Conservation (phyloP, 1,140 invertebrate genomes). For the Sipha flava region DNA sequence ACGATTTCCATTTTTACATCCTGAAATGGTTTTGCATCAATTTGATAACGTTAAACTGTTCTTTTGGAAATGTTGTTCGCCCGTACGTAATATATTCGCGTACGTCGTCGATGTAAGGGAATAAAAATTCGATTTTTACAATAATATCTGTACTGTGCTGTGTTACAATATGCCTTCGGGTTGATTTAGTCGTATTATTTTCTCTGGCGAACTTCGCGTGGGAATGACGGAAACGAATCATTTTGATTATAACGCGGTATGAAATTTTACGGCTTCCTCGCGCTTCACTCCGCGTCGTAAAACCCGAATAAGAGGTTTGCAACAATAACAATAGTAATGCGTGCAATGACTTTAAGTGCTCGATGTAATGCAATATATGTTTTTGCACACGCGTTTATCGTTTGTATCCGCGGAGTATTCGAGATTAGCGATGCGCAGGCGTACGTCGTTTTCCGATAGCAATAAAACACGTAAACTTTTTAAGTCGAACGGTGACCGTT, state of each 20-base stretch:
- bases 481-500: not conserved
- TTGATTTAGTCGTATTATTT: too few species aligned
- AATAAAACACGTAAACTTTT: not conserved
- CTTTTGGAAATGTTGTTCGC: too few species aligned
- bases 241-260: not conserved
- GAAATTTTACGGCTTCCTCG: not conserved
- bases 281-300: not conserved
- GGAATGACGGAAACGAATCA: not conserved
- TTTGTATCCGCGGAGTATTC: too few species aligned
- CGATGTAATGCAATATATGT: not conserved
- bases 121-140: conserved; percentile 5
- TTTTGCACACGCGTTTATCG: too few species aligned
- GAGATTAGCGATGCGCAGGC: not conserved
- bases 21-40: too few species aligned
- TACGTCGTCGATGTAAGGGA: too few species aligned
- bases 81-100: too few species aligned
- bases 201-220: not conserved
- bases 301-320: not conserved
- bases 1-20: not conserved
- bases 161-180: too few species aligned
- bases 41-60: too few species aligned
- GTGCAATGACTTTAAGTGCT: not conserved
- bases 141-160: not conserved
- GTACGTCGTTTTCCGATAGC: not conserved
- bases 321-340: not conserved